Conservation (phyloP, 2,113 vertebrate genomes). For the Ascaphus truei region DNA sequence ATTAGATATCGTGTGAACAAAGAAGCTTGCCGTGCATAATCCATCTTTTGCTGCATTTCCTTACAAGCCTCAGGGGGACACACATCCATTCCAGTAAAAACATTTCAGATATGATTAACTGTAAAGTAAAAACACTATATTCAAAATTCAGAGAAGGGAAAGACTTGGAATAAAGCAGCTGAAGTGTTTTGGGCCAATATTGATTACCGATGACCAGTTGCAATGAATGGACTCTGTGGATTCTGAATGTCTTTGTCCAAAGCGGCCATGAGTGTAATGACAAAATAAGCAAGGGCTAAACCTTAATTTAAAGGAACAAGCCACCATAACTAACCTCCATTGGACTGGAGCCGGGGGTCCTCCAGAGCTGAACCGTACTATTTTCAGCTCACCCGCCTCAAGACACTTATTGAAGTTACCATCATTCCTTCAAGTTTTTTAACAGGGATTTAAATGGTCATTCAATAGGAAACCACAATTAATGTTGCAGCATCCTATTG, state of each 20-base stretch:
- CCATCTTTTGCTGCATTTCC: constrained; percentile 1
- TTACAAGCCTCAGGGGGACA: constrained; percentile 11
- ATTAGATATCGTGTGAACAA: constrained; percentile 34
- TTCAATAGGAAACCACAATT: too few species aligned
- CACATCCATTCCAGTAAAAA: constrained; percentile 24
- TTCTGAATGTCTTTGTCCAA: background rate
- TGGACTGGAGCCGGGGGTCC: too few species aligned
- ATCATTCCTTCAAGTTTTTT: too few species aligned
- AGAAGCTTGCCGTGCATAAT: constrained; percentile 24
- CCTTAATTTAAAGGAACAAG: too few species aligned
- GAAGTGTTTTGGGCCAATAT: background rate
- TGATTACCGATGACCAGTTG: constrained; percentile 13
- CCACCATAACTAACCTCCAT: too few species aligned
- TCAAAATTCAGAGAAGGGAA: background rate
- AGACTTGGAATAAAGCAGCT: background rate
- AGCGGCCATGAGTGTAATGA: too few species aligned
- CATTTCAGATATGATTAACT: constrained; percentile 31
- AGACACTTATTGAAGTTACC: too few species aligned
- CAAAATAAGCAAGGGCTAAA: too few species aligned
- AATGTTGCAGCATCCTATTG: too few species aligned
- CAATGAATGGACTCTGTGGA: background rate
- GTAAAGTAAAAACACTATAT: constrained; percentile 19
- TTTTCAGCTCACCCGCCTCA: too few species aligned
- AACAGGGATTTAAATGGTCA: too few species aligned
- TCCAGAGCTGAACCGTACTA: too few species aligned